A percentile compares a stretch with the other conserved stretches of the same genome.
phyloP scores from a whole-genome alignment of 2,797 vertebrate genomes.

The Microctenopoma lineatum region DNA sequence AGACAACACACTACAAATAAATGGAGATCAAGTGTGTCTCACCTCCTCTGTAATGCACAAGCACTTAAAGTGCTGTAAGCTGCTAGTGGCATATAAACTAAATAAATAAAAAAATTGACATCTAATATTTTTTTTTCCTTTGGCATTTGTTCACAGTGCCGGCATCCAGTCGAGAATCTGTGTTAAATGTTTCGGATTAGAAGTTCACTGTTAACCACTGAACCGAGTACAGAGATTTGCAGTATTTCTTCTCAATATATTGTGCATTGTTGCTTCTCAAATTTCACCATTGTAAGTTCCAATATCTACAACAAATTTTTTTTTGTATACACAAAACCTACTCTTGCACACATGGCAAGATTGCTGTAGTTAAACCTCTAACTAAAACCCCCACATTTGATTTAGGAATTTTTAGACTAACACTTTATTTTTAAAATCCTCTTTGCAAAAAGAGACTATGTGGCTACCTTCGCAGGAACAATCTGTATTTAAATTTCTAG shows the following conservation, averaged over 20 bases:
- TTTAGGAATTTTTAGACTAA: too few species aligned
- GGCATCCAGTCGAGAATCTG: background rate
- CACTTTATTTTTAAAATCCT: too few species aligned
- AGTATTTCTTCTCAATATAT: background rate
- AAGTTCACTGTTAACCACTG: slow-evolving; percentile 2
- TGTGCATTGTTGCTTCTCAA: background rate
- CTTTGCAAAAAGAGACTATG: too few species aligned
- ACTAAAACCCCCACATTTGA: too few species aligned
- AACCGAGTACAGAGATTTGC: background rate
- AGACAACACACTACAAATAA: slow-evolving; percentile 46
- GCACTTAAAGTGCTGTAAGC: slow-evolving; percentile 36
- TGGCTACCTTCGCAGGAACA: too few species aligned
- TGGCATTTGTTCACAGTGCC: background rate
- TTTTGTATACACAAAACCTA: background rate
- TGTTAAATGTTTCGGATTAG: slow-evolving; percentile 3
- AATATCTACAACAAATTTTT: slow-evolving; percentile 1
- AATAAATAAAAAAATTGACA: slow-evolving; percentile 23
- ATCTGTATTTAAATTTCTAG: too few species aligned
- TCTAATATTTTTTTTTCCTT: background rate
- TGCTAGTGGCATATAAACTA: slow-evolving; percentile 30
- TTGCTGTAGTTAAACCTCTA: too few species aligned
- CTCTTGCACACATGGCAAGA: too few species aligned
- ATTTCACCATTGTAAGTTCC: background rate
- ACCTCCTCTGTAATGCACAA: slow-evolving; percentile 31
- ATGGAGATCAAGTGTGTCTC: slow-evolving; percentile 39